Evolutionary conservation across 2,888 invertebrate species (phyloP).

Genomic region (Folsomia manolachei): DNA sequence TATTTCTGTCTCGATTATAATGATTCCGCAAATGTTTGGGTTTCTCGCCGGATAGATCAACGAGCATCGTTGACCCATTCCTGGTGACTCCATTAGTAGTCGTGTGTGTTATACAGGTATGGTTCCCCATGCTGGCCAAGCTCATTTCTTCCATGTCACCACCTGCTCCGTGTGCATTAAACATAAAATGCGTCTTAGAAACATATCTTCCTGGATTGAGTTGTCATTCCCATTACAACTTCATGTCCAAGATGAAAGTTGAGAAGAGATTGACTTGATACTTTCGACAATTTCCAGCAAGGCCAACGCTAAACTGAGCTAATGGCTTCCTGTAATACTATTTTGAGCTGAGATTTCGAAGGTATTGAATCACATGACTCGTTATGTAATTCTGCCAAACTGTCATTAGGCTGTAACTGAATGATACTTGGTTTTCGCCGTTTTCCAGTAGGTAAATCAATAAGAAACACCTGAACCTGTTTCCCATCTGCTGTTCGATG

Average conservation of each 20-base stretch:
- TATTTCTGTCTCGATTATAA: conserved; percentile 40
- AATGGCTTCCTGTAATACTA: not conserved
- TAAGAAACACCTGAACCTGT: conserved; percentile 32
- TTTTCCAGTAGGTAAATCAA: conserved; percentile 29
- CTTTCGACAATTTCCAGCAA: not conserved
- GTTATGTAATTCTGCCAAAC: too few relatives aligned
- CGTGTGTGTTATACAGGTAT: conserved; percentile 46
- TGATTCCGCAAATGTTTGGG: conserved; percentile 32
- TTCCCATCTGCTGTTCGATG: conserved; percentile 2
- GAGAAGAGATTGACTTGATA: not conserved
- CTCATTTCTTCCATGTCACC: conserved; percentile 51
- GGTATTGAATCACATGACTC: not conserved
- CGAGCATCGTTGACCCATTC: conserved; percentile 40
- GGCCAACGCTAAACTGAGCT: not conserved
- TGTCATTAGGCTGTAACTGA: not conserved
- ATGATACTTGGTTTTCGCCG: not conserved
- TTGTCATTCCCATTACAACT: not conserved
- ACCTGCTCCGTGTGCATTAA: conserved; percentile 27
- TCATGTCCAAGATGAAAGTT: not conserved
- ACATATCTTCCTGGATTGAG: too few relatives aligned
- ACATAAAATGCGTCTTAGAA: too few relatives aligned
- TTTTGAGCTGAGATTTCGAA: not conserved
- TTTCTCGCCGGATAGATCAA: conserved; percentile 43
- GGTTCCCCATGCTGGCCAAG: conserved; percentile 48
- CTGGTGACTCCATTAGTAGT: conserved; percentile 32